phyloP scores from a whole-genome alignment of 2,113 vertebrate genomes.

The Galbula dea region DNA sequence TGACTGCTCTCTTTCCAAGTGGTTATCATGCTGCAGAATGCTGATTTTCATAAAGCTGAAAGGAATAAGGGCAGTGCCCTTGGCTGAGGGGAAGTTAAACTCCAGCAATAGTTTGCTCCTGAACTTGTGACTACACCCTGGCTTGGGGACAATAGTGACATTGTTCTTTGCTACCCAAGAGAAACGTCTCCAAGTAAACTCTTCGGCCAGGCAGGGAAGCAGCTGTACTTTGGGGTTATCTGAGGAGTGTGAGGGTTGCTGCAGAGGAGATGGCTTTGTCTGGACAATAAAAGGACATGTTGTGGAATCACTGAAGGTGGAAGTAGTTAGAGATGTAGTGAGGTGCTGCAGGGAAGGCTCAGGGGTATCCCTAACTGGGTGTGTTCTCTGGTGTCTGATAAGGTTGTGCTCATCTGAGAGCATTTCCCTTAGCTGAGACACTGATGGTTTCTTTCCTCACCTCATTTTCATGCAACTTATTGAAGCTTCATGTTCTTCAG shows the following conservation, averaged over 20 bases:
- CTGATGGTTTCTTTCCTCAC: neutral
- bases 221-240: neutral
- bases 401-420: neutral
- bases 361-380: rapidly evolving
- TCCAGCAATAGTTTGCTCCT: neutral
- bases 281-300: neutral
- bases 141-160: neutral
- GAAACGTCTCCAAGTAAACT: neutral
- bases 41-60: neutral
- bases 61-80: neutral
- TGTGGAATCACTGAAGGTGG: neutral
- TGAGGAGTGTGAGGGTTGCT: neutral
- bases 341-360: neutral
- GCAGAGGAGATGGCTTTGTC: neutral
- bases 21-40: rapidly evolving
- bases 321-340: neutral
- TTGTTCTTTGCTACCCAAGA: neutral
- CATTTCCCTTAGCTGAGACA: neutral
- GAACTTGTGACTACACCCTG: neutral
- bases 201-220: neutral
- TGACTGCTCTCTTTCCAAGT: rapidly evolving
- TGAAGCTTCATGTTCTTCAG: neutral
- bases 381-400: neutral
- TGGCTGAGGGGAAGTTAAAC: neutral
- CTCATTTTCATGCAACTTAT: neutral